Evolutionary conservation across 2,797 vertebrate species (phyloP), one percentile per base, ranked within the genome.

Genomic region (Cichlasoma orientale): DNA sequence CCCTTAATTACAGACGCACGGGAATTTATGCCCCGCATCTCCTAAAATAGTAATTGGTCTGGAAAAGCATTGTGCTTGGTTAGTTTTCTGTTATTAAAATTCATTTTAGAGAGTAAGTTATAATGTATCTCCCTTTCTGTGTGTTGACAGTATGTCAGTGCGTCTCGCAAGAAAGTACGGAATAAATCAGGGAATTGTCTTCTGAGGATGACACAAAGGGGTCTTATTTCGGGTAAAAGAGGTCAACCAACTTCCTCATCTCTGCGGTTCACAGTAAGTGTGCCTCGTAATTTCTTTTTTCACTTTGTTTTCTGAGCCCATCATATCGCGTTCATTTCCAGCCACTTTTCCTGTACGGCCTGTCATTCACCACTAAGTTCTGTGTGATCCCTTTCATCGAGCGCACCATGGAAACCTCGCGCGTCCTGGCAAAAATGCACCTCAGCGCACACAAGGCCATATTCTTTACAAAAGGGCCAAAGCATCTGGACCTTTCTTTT

Each of bases 371-470:
- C 91, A 92, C 85, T 74, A 90, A 94, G 88, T 90, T 94, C 92
- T 93, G 93, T 93, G 93, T 91, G 94, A 93, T 94, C 92, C 92
- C 94, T 95, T 96, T 96, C 95, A 95, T 93, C 72, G 87, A 56
- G 89, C 93, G 94, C 94, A 90, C 95, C 95, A 96, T 94, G 94
- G 94, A 94, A 94, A 95, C 96, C 90, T 93, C 76, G 90, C 89
- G 92, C 90, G 90, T 94, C 93, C 93, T 85, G 92, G 95, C 92
- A 96, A 96, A 96, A 95, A 97, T 96, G 92, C 95, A 95, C 95
- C 93, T 95, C 94, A 83, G 92, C 90, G 86, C 94, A 91, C 94
- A 96, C 95, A 95, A 95, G 95, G 95, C 95, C 95, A 94, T 93
- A 94, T 93, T 95, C 95, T 95, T 89, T 82, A 90, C 90, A 92